Evolutionary conservation across 2,888 invertebrate genomes (phyloP), one percentile per base, ranked within the genome.

Genomic region (Drosophila buzzatii): DNA sequence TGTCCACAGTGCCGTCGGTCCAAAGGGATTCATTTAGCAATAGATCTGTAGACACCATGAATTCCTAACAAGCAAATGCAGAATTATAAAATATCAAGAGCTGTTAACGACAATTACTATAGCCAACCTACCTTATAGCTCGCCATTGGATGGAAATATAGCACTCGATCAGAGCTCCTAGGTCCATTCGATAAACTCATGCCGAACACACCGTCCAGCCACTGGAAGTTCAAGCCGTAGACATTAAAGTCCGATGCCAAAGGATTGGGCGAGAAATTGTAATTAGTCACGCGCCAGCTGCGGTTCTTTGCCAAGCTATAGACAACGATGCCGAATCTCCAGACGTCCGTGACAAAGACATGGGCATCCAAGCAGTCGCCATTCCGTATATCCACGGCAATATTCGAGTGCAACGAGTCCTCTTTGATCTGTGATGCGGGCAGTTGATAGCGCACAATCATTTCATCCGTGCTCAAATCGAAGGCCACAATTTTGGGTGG

Each of bases 71-170:
- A 4, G 3, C 3, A 35, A 23, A 10, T 9, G 20, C 18, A 37
- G 7, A 1, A 14, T 1, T 39, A n/a, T 20, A 0, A 18, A 53
- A 18, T 23, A 16, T 23, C 14, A 47, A 27, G 7, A 18, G n/a
- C n/a, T 18, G 12, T 10, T 2, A 44, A 20, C 42, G 14, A 23
- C 14, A 2, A 39, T 39, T 2, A 7, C 27, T 27, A 27, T 27
- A 27, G 4, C 6, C 27, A 27, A 6, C 14, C 7, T 41, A 41
- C 93, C 81, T 96, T 94, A 84, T 95, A 96, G 90, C 97, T 96
- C 1, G 97, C 96, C 95, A 97, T 95, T 0, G 97, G 95, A 92
- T 97, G 97, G 91, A 97, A 97, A 89, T 95, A 97, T 31, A 97
- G 90, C 4, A 95, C 93, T 57, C 96, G 94, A 56, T 97, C 96